Base-by-base conservation (phyloP, 2,797 vertebrate genomes). In the Nannoperca australis region DNA sequence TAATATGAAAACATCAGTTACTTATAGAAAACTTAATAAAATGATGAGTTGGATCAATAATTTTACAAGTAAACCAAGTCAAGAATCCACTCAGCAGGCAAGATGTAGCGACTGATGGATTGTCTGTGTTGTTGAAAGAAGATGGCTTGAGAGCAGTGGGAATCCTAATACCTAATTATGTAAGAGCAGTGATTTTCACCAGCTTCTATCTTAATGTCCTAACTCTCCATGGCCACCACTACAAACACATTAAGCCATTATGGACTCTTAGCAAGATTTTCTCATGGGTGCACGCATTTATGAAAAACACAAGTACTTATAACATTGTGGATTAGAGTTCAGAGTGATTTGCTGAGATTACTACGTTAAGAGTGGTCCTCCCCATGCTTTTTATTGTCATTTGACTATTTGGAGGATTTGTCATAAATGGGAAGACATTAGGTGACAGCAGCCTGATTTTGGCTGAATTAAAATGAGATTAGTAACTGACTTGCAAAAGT, bases 241-340 rank as follows among this genome's bases (percentile, higher is more conserved):
- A 68, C 59, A 87, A 86, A 91, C 87, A 83, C 90, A 91, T 91
- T 87, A 88, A 73, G 82, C 74, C 86, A 88, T 92, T 85, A 91
- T 7, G 60, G 61, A 74, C 79, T 89, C 72, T 80, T 36, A 78
- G 62, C 32, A 38, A 84, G 62, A 77, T 78, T 73, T 74, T 58
- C 84, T 82, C 81, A 49, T 76, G 85, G 80, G 84, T 59, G 42
- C 50, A 58, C 49, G 63, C 65, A 73, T 82, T 81, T 55, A 55
- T 3, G 0, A 60, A 85, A 81, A 58, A 72, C 58, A 72, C 6
- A 71, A 76, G 60, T 47, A 70, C 66, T 82, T 70, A 59, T 30
- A 59, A 59, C 32, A 32, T 10, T 7, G 72, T 32, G 70, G 81
- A 67, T 85, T 78, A 72, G 22, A 78, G 69, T 36, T 62, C 11